Conservation (phyloP, 2,888 invertebrate genomes). For the Ametastegia equiseti region DNA sequence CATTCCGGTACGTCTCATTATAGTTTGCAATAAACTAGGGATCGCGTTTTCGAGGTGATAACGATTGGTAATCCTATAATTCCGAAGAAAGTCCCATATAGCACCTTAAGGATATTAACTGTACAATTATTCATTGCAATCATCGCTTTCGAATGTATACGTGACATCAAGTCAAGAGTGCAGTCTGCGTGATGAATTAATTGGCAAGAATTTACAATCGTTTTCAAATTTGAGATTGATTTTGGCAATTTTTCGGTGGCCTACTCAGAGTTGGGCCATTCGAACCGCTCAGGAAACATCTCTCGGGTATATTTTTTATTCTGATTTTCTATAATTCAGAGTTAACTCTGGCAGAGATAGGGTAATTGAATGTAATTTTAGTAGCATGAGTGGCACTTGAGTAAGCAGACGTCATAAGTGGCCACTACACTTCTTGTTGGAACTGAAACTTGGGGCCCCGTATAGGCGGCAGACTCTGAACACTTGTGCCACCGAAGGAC, state of each 20-base stretch:
- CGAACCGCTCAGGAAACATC: background rate
- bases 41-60: too few species aligned
- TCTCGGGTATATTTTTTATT: background rate
- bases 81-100: too few species aligned
- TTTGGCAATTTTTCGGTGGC: background rate
- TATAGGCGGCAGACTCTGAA: slow-evolving; percentile 16
- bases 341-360: slow-evolving; percentile 72
- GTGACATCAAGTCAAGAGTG: too few species aligned
- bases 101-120: too few species aligned
- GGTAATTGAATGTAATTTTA: slow-evolving; percentile 75
- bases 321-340: slow-evolving; percentile 48
- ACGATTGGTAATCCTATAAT: too few species aligned
- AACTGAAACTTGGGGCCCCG: slow-evolving; percentile 13
- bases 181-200: background rate
- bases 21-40: too few species aligned
- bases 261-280: background rate
- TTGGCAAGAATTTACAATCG: background rate
- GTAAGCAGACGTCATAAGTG: slow-evolving; percentile 74
- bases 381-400: slow-evolving; percentile 75
- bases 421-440: slow-evolving; percentile 60
- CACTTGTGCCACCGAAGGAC: slow-evolving; percentile 41
- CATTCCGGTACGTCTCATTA: too few species aligned
- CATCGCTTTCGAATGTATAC: too few species aligned
- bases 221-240: background rate
- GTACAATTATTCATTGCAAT: too few species aligned